Percentiles rank a stretch among this genome's conserved stretches.
Evolutionary conservation across 2,113 vertebrate genomes (phyloP).

Genomic region (Rhabdomys dilectus): DNA sequence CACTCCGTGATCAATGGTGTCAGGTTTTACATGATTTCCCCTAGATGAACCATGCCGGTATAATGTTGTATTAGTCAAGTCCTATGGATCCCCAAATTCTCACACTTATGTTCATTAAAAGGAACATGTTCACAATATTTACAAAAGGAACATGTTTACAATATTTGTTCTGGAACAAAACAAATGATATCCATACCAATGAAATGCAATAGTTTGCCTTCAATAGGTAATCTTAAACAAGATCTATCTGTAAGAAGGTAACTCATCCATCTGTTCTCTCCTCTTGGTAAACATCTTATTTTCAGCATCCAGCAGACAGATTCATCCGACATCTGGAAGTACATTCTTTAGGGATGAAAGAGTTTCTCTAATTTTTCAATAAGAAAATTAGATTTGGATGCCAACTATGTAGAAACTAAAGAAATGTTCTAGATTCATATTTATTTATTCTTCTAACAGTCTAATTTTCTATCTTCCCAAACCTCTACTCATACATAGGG

Average conservation of each 20-base stretch:
- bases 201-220: slow-evolving; percentile 15
- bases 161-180: slow-evolving; percentile 17
- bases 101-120: slow-evolving; percentile 1
- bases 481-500: background rate
- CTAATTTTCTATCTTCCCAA: background rate
- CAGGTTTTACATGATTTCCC: slow-evolving; percentile 35
- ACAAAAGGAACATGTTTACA: background rate
- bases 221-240: slow-evolving; percentile 29
- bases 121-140: background rate
- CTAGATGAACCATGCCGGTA: slow-evolving; percentile 15
- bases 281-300: slow-evolving; percentile 3
- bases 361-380: background rate
- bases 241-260: background rate
- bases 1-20: background rate
- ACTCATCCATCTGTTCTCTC: background rate
- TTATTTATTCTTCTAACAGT: background rate
- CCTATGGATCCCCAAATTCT: slow-evolving; percentile 47
- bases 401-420: background rate
- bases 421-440: background rate
- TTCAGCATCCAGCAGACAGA: background rate
- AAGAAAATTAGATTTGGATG: background rate
- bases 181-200: background rate
- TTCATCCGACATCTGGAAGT: background rate
- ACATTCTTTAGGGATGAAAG: background rate
- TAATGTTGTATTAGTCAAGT: background rate